phyloP scores from a whole-genome alignment of 1,140 invertebrate species.

The Mactra quadrangularis region DNA sequence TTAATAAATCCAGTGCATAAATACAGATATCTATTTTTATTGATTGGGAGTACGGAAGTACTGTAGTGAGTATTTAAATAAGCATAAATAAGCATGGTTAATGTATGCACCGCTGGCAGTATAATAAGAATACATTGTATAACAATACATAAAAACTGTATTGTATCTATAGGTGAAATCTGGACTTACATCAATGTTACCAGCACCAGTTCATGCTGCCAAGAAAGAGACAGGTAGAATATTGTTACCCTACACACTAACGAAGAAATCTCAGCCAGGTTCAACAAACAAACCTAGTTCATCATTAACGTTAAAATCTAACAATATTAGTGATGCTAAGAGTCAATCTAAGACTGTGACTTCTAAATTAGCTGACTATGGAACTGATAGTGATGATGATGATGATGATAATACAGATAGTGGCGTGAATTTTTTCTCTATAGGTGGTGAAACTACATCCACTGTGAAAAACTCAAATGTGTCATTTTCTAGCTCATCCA shows the following conservation, averaged over 20 bases:
- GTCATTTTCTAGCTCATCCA: not conserved
- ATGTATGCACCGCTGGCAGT: no score
- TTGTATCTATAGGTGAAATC: no score
- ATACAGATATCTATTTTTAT: no score
- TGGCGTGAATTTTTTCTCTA: conserved; percentile 64
- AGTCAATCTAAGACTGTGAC: not conserved
- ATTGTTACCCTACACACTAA: conserved; percentile 73
- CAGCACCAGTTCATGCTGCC: conserved; percentile 67
- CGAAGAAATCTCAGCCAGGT: conserved; percentile 61
- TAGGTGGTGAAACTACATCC: conserved; percentile 37
- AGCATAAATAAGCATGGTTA: no score
- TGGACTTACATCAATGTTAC: conserved; percentile 71
- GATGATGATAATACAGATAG: conserved; percentile 32
- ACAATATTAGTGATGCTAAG: conserved; percentile 10
- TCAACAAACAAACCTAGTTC: not conserved
- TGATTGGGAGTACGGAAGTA: no score
- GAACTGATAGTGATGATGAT: conserved; percentile 77
- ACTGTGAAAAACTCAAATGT: not conserved
- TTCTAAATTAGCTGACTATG: conserved; percentile 61
- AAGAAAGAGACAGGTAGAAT: conserved; percentile 75
- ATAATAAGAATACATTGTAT: no score
- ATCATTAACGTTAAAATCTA: not conserved
- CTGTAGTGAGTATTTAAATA: no score
- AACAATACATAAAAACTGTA: no score
- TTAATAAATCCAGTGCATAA: no score